Conservation (phyloP, 2,888 invertebrate species). For the Dasysyrphus tricinctus region DNA sequence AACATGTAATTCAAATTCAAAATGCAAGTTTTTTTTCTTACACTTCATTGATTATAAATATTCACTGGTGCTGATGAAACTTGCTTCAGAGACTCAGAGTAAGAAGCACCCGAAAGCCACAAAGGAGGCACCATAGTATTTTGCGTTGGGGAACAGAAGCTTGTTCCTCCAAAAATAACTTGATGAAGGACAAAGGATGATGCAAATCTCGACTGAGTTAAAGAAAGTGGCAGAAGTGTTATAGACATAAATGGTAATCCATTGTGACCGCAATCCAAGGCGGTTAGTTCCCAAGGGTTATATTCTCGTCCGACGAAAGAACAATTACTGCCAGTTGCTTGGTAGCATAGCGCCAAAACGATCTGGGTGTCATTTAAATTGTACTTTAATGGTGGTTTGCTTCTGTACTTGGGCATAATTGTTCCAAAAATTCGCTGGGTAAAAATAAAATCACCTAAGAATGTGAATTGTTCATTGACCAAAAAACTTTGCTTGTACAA, state of each 20-base stretch:
- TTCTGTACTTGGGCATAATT: slow-evolving; percentile 78
- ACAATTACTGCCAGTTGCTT: slow-evolving; percentile 76
- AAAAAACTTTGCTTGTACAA: slow-evolving; percentile 78
- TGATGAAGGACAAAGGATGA: slow-evolving; percentile 75
- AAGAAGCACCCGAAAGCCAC: slow-evolving; percentile 76
- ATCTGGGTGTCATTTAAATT: slow-evolving; percentile 79
- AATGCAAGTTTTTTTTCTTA: background rate
- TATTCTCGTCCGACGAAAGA: slow-evolving; percentile 72
- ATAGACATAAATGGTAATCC: slow-evolving; percentile 76
- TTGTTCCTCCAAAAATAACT: slow-evolving; percentile 75
- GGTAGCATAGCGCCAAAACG: slow-evolving; percentile 78
- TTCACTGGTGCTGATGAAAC: background rate
- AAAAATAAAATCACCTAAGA: slow-evolving; percentile 75
- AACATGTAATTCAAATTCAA: background rate
- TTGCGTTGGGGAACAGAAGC: slow-evolving; percentile 76
- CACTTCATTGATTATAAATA: background rate
- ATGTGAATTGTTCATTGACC: slow-evolving; percentile 70
- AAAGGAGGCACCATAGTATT: slow-evolving; percentile 76
- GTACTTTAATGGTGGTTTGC: slow-evolving; percentile 77
- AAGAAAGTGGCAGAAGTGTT: slow-evolving; percentile 77
- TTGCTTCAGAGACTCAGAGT: slow-evolving; percentile 76
- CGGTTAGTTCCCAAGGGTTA: slow-evolving; percentile 64
- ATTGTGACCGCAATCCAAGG: slow-evolving; percentile 75
- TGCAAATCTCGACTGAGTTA: slow-evolving; percentile 77
- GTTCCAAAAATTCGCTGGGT: slow-evolving; percentile 78